Conservation (phyloP, 2,113 vertebrate genomes). For the Neotoma lepida region DNA sequence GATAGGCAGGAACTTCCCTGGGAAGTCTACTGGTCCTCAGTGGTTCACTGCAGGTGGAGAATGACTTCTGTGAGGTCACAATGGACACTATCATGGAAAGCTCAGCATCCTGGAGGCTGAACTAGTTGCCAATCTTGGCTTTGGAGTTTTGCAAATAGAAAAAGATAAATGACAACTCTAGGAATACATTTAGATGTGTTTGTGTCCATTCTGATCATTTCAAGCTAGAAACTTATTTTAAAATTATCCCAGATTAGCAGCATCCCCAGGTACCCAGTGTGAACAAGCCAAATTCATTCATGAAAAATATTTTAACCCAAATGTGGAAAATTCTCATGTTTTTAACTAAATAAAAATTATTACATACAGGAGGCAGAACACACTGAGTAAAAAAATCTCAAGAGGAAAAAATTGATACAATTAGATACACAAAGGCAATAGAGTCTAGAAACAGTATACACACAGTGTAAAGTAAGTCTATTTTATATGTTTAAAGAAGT, state of each 20-base stretch:
- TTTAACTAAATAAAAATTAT: background rate
- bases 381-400: background rate
- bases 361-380: background rate
- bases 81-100: background rate
- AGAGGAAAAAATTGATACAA: background rate
- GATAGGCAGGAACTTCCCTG: background rate
- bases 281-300: background rate
- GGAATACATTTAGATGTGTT: background rate
- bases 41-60: background rate
- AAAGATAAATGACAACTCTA: background rate
- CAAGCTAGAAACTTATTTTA: conserved; percentile 13
- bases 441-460: background rate
- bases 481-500: background rate
- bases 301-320: background rate
- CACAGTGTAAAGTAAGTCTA: background rate
- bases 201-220: conserved; percentile 8
- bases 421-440: background rate
- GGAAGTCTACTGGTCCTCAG: background rate
- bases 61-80: background rate
- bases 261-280: background rate
- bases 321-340: background rate
- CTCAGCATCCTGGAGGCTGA: background rate
- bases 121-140: background rate
- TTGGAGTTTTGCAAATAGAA: background rate
- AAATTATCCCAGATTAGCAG: background rate